phyloP scores from a whole-genome alignment of 2,888 invertebrate genomes.

The Clostera curtula region DNA sequence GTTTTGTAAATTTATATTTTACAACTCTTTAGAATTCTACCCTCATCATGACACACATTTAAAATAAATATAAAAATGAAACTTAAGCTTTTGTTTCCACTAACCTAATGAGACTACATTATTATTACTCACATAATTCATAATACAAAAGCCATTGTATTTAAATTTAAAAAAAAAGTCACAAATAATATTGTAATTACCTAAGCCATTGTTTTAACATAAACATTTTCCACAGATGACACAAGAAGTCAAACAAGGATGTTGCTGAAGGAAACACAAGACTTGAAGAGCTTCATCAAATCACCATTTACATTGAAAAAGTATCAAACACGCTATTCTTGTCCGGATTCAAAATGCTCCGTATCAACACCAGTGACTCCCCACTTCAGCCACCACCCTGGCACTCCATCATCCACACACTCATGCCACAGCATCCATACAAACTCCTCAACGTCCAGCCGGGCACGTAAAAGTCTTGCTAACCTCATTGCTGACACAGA shows the following conservation, averaged over 20 bases:
- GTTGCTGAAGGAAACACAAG: conserved; percentile 45
- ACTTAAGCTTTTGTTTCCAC: no score
- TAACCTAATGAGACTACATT: no score
- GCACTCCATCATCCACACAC: conserved; percentile 60
- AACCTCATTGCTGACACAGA: conserved; percentile 66
- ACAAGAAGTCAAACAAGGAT: conserved; percentile 47
- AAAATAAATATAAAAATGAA: no score
- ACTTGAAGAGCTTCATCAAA: conserved; percentile 63
- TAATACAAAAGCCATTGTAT: conserved; percentile 13
- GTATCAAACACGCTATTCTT: conserved; percentile 52
- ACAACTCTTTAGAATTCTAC: no score
- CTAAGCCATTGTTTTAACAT: conserved; percentile 8
- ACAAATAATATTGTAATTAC: conserved; percentile 2
- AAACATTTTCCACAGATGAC: conserved; percentile 30
- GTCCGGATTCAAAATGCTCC: conserved; percentile 45
- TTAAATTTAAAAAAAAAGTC: conserved; percentile 9
- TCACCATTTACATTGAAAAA: conserved; percentile 66
- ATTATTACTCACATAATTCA: no score
- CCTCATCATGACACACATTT: no score
- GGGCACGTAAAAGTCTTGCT: conserved; percentile 59
- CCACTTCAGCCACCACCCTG: conserved; percentile 54
- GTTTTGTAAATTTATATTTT: no score
- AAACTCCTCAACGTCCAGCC: conserved; percentile 59
- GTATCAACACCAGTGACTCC: conserved; percentile 59
- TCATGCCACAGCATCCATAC: conserved; percentile 60